Percentiles rank a stretch among this genome's conserved stretches.
Conservation (phyloP, 2,888 invertebrate genomes). For the Hydrotaea diabolus region DNA sequence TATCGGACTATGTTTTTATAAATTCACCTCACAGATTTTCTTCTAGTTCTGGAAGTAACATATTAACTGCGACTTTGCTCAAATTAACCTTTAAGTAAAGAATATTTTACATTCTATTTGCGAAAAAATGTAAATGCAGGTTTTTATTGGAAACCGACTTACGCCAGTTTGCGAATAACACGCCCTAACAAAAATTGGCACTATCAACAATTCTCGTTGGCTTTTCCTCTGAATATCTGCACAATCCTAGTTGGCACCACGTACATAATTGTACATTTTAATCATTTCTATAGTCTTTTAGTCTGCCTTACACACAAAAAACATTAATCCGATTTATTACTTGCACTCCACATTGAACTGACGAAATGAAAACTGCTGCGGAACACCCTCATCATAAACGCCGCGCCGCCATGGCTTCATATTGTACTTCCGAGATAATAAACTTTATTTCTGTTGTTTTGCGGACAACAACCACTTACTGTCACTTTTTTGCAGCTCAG, state of each 20-base stretch:
- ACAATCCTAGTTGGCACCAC: not conserved
- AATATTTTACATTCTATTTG: too few species aligned
- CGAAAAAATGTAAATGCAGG: too few species aligned
- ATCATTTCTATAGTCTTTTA: not conserved
- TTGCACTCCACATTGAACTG: not conserved
- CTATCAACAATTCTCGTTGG: too few species aligned
- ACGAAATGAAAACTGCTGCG: not conserved
- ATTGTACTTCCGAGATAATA: constrained; percentile 20
- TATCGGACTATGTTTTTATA: too few species aligned
- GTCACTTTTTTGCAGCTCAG: constrained; percentile 31
- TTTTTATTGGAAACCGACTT: too few species aligned
- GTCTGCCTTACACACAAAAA: not conserved
- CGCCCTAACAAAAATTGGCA: too few species aligned
- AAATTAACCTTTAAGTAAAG: too few species aligned
- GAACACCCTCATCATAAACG: not conserved
- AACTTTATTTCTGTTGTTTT: not conserved
- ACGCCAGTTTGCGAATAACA: too few species aligned
- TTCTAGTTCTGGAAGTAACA: too few species aligned
- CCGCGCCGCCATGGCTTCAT: not conserved
- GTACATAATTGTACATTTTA: not conserved
- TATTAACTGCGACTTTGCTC: too few species aligned
- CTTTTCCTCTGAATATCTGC: too few species aligned
- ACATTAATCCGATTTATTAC: constrained; percentile 14
- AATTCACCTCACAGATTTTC: too few species aligned
- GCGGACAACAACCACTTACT: constrained; percentile 19